A percentile compares a stretch with the other conserved stretches of the same genome.
These are phyloP conservation scores for Aspidiotus rigidus DNA, from an alignment of 2,888 invertebrate species.

Conservation along the genomic window DNA sequence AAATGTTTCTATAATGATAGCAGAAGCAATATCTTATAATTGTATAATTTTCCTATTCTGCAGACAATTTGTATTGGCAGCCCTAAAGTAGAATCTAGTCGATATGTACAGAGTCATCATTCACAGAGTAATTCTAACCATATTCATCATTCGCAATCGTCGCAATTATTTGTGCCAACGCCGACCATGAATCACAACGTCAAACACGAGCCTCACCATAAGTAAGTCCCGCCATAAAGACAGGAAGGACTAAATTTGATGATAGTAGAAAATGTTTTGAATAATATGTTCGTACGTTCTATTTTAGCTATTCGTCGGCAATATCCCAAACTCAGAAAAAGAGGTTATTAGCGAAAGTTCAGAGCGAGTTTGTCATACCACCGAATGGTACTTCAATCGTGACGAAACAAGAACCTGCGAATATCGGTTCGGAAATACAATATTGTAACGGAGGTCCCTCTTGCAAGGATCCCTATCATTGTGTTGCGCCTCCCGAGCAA, in stretches of 20 bases:
- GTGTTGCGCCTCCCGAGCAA: constrained; percentile 43
- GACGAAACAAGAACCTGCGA: constrained; percentile 54
- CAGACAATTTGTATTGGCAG: constrained; percentile 31
- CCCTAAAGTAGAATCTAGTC: constrained; percentile 29
- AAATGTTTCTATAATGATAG: not conserved
- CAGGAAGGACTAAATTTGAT: not conserved
- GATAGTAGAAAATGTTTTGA: too few species aligned
- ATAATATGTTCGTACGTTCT: not conserved
- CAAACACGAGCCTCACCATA: constrained; percentile 51
- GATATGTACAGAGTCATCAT: constrained; percentile 20
- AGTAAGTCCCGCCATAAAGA: constrained; percentile 37
- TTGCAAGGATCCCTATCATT: constrained; percentile 40
- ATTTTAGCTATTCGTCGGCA: constrained; percentile 32
- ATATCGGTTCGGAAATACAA: constrained; percentile 40
- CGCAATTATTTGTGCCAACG: constrained; percentile 22
- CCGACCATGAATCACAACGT: constrained; percentile 40
- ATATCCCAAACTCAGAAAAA: constrained; percentile 69
- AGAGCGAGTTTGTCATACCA: constrained; percentile 53
- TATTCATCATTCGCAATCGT: constrained; percentile 26
- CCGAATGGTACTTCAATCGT: constrained; percentile 43
- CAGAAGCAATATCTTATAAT: not conserved
- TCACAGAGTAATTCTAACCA: constrained; percentile 24
- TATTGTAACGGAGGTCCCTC: constrained; percentile 39
- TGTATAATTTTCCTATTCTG: not conserved
- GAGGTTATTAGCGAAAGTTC: constrained; percentile 75